phyloP scores from a whole-genome alignment of 2,888 invertebrate species.

The Drepana falcataria region DNA sequence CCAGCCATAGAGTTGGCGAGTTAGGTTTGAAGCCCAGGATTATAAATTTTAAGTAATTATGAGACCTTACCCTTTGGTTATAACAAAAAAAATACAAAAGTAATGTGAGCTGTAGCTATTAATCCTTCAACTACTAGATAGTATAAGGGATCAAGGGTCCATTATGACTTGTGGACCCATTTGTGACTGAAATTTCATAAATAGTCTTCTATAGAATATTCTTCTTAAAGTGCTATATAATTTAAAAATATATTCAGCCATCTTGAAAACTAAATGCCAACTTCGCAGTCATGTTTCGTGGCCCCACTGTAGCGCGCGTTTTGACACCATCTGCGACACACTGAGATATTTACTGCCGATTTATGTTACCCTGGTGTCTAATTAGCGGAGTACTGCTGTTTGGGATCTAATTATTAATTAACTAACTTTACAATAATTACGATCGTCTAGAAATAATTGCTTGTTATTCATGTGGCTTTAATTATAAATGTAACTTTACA shows the following conservation, averaged over 20 bases:
- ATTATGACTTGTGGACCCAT: no score
- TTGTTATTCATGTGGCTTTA: no score
- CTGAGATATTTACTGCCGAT: constrained; percentile 59
- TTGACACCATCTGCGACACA: constrained; percentile 58
- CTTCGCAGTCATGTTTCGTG: constrained; percentile 5
- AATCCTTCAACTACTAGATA: not conserved
- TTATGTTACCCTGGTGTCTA: constrained; percentile 50
- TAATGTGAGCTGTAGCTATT: not conserved
- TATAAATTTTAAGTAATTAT: not conserved
- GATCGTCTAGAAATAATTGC: no score
- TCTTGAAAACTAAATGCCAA: no score
- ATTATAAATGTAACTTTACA: no score
- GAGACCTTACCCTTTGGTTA: no score
- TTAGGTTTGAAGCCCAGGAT: not conserved
- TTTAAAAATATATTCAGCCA: no score
- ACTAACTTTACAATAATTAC: constrained; percentile 4
- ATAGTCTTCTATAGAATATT: no score
- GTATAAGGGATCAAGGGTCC: no score
- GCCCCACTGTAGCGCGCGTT: constrained; percentile 30
- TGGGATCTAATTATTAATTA: constrained; percentile 10
- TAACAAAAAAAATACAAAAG: no score
- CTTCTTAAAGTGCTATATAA: no score
- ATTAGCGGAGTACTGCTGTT: constrained; percentile 34
- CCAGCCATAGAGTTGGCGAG: constrained; percentile 25
- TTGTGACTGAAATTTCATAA: no score